Conservation (phyloP, 2,797 vertebrate species). For the Zenarchopterus dispar region DNA sequence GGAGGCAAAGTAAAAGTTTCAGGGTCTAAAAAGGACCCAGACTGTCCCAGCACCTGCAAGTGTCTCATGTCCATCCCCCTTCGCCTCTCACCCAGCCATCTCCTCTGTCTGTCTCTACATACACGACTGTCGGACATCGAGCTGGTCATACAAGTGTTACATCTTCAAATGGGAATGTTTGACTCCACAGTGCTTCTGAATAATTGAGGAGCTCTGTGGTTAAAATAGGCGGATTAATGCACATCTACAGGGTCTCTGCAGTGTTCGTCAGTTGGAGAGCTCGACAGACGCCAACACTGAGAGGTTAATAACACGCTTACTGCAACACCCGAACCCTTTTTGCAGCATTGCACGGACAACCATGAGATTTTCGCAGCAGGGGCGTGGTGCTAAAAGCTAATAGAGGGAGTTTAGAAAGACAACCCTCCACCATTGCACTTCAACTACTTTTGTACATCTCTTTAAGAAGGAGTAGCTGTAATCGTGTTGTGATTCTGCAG, state of each 20-base stretch:
- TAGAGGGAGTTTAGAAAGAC: constrained; percentile 39
- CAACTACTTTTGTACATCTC: constrained; percentile 49
- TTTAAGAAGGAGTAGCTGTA: constrained; percentile 77
- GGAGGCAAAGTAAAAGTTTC: too few relatives aligned
- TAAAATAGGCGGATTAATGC: constrained; percentile 81
- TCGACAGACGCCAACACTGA: constrained; percentile 65
- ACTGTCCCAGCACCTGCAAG: not conserved
- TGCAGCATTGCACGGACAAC: constrained; percentile 85
- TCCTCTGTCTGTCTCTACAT: constrained; percentile 65
- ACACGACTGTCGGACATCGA: constrained; percentile 71
- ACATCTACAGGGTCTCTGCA: constrained; percentile 70
- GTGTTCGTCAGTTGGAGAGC: constrained; percentile 39
- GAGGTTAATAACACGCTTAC: constrained; percentile 54
- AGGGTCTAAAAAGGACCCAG: not conserved
- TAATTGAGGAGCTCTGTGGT: constrained; percentile 85
- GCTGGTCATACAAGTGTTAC: constrained; percentile 82
- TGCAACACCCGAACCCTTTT: constrained; percentile 87
- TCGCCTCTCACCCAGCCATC: constrained; percentile 16
- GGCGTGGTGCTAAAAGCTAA: constrained; percentile 92
- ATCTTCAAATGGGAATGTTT: constrained; percentile 82
- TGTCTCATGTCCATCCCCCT: not conserved
- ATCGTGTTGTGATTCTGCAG: constrained; percentile 72
- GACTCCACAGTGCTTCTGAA: constrained; percentile 80
- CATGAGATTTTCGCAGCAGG: constrained; percentile 85
- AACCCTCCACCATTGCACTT: constrained; percentile 38